Conservation (phyloP, 2,888 invertebrate species). For the Digitonthophagus gazella region DNA sequence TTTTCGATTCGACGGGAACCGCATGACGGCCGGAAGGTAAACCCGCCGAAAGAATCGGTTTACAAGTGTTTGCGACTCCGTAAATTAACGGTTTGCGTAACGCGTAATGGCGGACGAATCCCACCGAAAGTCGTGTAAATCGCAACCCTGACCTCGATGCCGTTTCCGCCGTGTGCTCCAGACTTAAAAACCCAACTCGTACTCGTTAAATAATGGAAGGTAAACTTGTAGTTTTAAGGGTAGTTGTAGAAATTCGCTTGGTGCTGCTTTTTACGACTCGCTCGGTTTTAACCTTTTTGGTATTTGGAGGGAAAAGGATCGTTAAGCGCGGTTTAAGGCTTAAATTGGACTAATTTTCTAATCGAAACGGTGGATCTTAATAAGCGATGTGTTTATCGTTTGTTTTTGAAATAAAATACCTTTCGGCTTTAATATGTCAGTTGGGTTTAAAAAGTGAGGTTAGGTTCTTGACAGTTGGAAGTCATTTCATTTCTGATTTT, state of each 20-base stretch:
- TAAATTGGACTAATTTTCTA: background rate
- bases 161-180: slow-evolving; percentile 36
- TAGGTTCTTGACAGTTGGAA: background rate
- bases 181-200: slow-evolving; percentile 41
- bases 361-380: background rate
- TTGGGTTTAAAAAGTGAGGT: background rate
- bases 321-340: background rate
- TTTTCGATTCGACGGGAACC: slow-evolving; percentile 28
- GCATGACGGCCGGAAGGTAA: slow-evolving; percentile 24
- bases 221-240: slow-evolving; percentile 39
- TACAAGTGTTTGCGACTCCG: slow-evolving; percentile 2
- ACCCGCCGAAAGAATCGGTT: slow-evolving; percentile 1
- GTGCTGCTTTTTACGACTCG: background rate
- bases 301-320: slow-evolving; percentile 8
- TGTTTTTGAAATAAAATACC: background rate
- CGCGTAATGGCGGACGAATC: slow-evolving; percentile 79
- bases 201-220: slow-evolving; percentile 49
- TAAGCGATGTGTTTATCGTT: background rate
- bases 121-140: slow-evolving; percentile 34
- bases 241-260: no score
- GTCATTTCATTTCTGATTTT: no score
- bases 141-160: slow-evolving; percentile 47
- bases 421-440: background rate
- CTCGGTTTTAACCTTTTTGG: background rate
- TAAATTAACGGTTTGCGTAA: slow-evolving; percentile 9